Conservation (phyloP, 2,888 invertebrate genomes). For the Macropis europaea region DNA sequence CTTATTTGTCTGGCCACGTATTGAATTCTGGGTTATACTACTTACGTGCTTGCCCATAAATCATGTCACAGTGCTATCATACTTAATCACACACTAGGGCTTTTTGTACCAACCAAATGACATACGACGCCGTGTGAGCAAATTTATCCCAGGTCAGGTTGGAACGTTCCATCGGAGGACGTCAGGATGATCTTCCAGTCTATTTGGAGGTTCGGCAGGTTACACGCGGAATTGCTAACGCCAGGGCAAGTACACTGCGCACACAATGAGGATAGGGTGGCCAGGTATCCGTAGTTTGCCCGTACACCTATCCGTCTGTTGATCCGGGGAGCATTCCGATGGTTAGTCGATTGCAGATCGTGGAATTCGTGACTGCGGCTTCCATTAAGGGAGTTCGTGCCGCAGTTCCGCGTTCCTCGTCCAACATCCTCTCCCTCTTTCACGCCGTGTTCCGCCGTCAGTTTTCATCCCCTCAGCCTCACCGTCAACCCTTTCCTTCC, state of each 20-base stretch:
- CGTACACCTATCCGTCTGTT: constrained; percentile 45
- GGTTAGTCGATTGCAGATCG: constrained; percentile 50
- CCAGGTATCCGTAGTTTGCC: constrained; percentile 20
- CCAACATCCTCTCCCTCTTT: constrained; percentile 11
- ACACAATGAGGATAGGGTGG: constrained; percentile 18
- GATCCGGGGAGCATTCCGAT: constrained; percentile 47
- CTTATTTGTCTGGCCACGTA: too few relatives aligned
- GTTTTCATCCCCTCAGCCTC: too few relatives aligned
- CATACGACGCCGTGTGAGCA: too few relatives aligned
- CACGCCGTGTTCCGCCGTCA: background rate
- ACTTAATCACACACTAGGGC: too few relatives aligned
- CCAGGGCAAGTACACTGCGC: background rate
- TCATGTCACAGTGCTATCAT: too few relatives aligned
- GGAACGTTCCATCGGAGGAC: too few relatives aligned
- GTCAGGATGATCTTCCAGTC: background rate
- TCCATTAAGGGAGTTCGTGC: constrained; percentile 48
- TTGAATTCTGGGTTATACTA: too few relatives aligned
- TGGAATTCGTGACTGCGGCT: constrained; percentile 50
- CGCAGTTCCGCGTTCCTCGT: constrained; percentile 18
- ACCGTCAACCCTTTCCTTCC: constrained; percentile 16
- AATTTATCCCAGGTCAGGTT: too few relatives aligned
- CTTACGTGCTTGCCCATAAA: too few relatives aligned
- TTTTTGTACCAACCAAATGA: too few relatives aligned
- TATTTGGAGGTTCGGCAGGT: background rate
- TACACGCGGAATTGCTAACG: background rate